phyloP scores from a whole-genome alignment of 2,888 invertebrate species.

The Hyposoter dolosus region DNA sequence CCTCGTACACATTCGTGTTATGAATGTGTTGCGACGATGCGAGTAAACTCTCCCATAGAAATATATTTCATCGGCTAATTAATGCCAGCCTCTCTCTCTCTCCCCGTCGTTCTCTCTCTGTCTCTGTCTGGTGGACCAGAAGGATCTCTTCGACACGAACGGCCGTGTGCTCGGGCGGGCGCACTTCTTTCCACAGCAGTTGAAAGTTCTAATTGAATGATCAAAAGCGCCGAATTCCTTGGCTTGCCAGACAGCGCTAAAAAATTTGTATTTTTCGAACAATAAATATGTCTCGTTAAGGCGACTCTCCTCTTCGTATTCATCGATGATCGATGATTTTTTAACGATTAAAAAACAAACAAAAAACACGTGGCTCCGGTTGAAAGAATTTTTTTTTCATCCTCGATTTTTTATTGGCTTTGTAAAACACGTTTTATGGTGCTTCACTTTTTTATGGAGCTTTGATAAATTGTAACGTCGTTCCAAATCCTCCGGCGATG shows the following conservation, averaged over 20 bases:
- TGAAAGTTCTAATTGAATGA: conserved; percentile 72
- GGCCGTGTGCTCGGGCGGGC: conserved; percentile 60
- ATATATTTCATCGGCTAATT: conserved; percentile 73
- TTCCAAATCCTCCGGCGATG: not conserved
- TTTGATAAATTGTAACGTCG: not conserved
- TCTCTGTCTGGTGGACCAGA: conserved; percentile 39
- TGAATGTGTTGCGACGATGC: conserved; percentile 50
- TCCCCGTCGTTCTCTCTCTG: conserved; percentile 24
- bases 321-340: conserved; percentile 21
- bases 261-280: conserved; percentile 63
- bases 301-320: not conserved
- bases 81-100: conserved; percentile 62
- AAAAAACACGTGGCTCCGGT: not conserved
- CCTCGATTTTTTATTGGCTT: conserved; percentile 10
- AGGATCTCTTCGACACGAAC: conserved; percentile 56
- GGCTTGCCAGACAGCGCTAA: conserved; percentile 38
- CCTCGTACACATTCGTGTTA: conserved; percentile 6
- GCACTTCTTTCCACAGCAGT: conserved; percentile 25
- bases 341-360: not conserved
- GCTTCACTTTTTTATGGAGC: not conserved
- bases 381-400: conserved; percentile 7
- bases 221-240: conserved; percentile 71
- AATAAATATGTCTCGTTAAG: conserved; percentile 72
- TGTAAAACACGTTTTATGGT: not conserved
- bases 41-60: conserved; percentile 50